Evolutionary conservation across 2,888 invertebrate species (phyloP).

Genomic region (Epirrita christyi): DNA sequence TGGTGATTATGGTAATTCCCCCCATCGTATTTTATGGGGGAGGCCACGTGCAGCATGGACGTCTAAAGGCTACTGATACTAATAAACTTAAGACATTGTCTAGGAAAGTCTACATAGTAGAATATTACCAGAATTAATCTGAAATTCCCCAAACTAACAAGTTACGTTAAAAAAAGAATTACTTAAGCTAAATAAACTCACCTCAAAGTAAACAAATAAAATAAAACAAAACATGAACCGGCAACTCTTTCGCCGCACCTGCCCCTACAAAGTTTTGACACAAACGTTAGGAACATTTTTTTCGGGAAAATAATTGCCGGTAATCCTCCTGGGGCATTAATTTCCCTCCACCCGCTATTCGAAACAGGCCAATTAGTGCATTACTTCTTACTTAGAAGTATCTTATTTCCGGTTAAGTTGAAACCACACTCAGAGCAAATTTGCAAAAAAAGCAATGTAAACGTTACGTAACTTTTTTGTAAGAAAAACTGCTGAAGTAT

Average conservation of each 20-base stretch:
- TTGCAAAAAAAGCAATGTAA: too few relatives aligned
- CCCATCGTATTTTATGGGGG: too few relatives aligned
- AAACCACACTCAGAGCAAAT: slow-evolving; percentile 36
- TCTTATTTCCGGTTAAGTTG: slow-evolving; percentile 45
- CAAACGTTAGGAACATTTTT: slow-evolving; percentile 64
- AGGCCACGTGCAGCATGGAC: too few relatives aligned
- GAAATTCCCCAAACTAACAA: background rate
- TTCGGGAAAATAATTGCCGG: slow-evolving; percentile 74
- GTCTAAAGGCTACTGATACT: too few relatives aligned
- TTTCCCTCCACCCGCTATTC: slow-evolving; percentile 74
- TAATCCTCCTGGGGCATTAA: slow-evolving; percentile 76
- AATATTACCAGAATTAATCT: background rate
- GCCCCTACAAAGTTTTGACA: slow-evolving; percentile 75
- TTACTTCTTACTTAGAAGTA: slow-evolving; percentile 64
- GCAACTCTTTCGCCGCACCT: slow-evolving; percentile 71
- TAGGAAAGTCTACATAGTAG: too few relatives aligned
- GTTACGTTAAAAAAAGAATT: background rate
- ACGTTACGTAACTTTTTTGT: too few relatives aligned
- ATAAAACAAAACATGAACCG: slow-evolving; percentile 39
- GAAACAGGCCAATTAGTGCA: slow-evolving; percentile 76
- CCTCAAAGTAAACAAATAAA: slow-evolving; percentile 40
- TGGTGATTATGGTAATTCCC: too few relatives aligned
- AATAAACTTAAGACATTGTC: too few relatives aligned
- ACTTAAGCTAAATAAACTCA: slow-evolving; percentile 10
- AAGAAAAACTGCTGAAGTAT: too few relatives aligned